Base-by-base conservation (phyloP, 2,113 vertebrate genomes). In the Merops nubicus region DNA sequence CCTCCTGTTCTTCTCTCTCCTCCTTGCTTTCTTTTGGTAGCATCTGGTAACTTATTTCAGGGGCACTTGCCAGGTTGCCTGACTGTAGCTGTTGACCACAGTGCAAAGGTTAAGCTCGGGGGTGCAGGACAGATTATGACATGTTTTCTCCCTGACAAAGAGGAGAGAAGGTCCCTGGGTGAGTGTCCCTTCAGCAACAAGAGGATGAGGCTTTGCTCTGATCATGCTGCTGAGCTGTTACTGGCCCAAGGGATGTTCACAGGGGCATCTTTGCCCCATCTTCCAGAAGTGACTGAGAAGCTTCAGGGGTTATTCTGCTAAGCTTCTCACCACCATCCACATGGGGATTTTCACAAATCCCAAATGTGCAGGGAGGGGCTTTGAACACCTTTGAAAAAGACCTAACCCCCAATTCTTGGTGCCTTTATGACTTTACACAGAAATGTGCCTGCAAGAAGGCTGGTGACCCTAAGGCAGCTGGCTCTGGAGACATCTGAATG, bases 341-440 rank as follows among this genome's bases (percentile, higher is more conserved):
- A 43, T 34, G 1, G 4, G 43, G 43, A 50, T 67, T 63, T 82
- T 81, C 36, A 43, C 13, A 78, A 82, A 62, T 85, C 74, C 62
- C n/a, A 34, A 60, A 65, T 43, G 28, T 56, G 40, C 47, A 54
- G 50, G 47, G 25, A 36, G 26, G 15, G 38, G 12, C 22, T 89
- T 51, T 43, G 13, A 67, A 72, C n/a, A 47, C 75, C 42, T 36
- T 36, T 53, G 22, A 9, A 45, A 79, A 90, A 94, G 23, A 51
- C 15, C 51, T 38, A 34, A n/a, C 28, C 33, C 28, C 11, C 2
- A 1, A 23, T 85, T 85, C 28, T 73, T 5, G 0, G 15, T 53
- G 45, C 34, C 10, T 2, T 53, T 76, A 40, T 0, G 1, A 18
- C 28, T 42, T 38, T 45, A 8, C 0, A 0, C 21, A 42, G 86